Evolutionary conservation across 1,140 invertebrate genomes (phyloP).

Genomic region (Polypedilum vanderplanki): DNA sequence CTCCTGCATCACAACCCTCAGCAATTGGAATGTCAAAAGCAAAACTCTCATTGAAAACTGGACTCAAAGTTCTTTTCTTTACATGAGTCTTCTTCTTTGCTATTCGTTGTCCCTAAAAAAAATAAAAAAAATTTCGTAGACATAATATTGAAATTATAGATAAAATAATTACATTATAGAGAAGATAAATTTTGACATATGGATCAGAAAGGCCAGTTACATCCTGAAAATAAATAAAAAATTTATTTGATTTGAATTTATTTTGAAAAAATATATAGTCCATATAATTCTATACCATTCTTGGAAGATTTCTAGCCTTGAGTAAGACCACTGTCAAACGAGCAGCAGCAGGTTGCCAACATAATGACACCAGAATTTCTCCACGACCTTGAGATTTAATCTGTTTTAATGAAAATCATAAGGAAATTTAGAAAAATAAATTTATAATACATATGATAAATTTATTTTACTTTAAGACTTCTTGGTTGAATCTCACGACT

Average conservation of each 20-base stretch:
- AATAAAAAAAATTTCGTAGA: background rate
- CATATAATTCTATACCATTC: too few relatives aligned
- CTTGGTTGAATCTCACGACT: conserved; percentile 78
- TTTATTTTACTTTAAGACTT: conserved; percentile 64
- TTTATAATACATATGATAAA: background rate
- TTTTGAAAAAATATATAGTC: too few relatives aligned
- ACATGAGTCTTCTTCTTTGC: conserved; percentile 99
- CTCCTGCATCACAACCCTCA: conserved; percentile 57
- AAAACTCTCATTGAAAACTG: conserved; percentile 97
- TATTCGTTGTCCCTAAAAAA: conserved; percentile 71
- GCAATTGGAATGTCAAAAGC: conserved; percentile 72
- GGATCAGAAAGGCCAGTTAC: conserved; percentile 91
- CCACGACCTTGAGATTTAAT: conserved; percentile 81
- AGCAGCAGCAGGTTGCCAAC: conserved; percentile 88
- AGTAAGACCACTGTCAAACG: conserved; percentile 83
- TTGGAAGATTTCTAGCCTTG: conserved; percentile 87
- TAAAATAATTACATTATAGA: conserved; percentile 60
- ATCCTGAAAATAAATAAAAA: too few relatives aligned
- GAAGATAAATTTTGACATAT: conserved; percentile 93
- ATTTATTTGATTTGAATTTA: too few relatives aligned
- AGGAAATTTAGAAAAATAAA: conserved; percentile 28
- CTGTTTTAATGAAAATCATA: conserved; percentile 45
- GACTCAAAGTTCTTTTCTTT: conserved; percentile 94
- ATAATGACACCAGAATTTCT: conserved; percentile 83
- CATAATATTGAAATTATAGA: background rate